Conservation (phyloP, 2,888 invertebrate genomes). For the Aethes cnicana region DNA sequence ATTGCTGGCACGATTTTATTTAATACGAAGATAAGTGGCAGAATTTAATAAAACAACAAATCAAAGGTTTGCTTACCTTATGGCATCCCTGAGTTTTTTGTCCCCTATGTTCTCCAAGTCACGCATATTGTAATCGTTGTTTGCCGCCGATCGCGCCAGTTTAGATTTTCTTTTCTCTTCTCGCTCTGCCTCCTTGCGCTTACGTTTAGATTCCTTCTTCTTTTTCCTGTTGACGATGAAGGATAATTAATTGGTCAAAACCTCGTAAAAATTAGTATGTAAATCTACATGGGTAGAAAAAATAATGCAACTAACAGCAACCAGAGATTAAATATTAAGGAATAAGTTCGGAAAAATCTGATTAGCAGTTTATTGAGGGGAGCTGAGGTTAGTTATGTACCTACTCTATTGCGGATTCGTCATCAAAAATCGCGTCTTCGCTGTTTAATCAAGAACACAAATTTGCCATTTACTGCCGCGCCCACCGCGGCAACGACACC, state of each 20-base stretch:
- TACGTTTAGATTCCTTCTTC: constrained; percentile 89
- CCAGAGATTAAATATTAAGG: neutral
- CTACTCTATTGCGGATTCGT: too few species aligned
- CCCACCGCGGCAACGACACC: too few species aligned
- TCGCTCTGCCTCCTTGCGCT: constrained; percentile 85
- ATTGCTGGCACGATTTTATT: neutral
- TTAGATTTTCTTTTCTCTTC: constrained; percentile 88
- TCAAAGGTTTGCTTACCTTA: constrained; percentile 74
- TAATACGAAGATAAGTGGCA: neutral
- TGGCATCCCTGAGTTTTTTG: constrained; percentile 86
- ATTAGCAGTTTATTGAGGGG: too few species aligned
- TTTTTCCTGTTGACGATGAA: constrained; percentile 70
- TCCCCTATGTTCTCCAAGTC: constrained; percentile 85
- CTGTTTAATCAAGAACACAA: too few species aligned
- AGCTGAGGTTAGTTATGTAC: too few species aligned
- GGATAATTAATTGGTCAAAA: constrained; percentile 7
- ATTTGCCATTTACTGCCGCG: too few species aligned
- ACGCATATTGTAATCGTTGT: constrained; percentile 84
- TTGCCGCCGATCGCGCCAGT: constrained; percentile 78
- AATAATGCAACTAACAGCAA: neutral
- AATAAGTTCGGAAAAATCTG: too few species aligned
- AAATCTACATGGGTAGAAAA: neutral
- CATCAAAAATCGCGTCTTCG: too few species aligned
- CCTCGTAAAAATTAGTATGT: neutral
- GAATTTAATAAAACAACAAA: neutral